Evolutionary conservation across 2,888 invertebrate species (phyloP), one percentile per base, ranked within the genome.

Genomic region (Trichogramma dendrolimi): DNA sequence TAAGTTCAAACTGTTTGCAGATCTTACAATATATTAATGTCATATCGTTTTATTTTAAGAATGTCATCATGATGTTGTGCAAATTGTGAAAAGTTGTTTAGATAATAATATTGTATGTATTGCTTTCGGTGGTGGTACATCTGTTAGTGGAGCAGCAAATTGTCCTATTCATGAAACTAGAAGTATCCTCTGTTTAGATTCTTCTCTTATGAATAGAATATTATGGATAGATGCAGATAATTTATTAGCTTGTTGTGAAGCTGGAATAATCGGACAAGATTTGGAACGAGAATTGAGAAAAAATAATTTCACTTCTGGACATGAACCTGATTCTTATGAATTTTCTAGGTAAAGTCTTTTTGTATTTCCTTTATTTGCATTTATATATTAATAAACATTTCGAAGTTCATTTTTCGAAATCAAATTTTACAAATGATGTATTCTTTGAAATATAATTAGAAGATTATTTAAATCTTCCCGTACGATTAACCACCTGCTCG

Each of bases 271-370:
- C 43, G 97, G 97, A 0, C 96, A 96, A 78, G 96, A 97, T 80
- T 80, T 98, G 70, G 97, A 98, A 78, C 83, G 91, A 0, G 89
- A 92, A 79, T 82, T 97, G 72, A 84, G 86, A 10, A 82, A 85
- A 10, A 82, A 87, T 41, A 94, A 94, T 0, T 88, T 86, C 72
- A 96, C 96, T 0, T 89, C 92, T 2, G 99, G 99, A 0, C 96
- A 99, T 78, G 98, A 99, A 76, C 99, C 99, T 0, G 99, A 99
- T 77, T 97, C 96, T 2, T 95, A 94, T 79, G 98, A 99, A 81
- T 99, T 99, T 81, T 93, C 93, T 2, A 92, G 83, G 83, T 83
- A 72, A n/a, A n/a, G 10, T 50, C 1, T 50, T 50, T 50, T 50
- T 50, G 14, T 2, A n/a, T 14, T 14, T 14, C 14, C 14, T 14